Base-by-base conservation (phyloP, 2,888 invertebrate genomes). In the Plemyria rubiginata region DNA sequence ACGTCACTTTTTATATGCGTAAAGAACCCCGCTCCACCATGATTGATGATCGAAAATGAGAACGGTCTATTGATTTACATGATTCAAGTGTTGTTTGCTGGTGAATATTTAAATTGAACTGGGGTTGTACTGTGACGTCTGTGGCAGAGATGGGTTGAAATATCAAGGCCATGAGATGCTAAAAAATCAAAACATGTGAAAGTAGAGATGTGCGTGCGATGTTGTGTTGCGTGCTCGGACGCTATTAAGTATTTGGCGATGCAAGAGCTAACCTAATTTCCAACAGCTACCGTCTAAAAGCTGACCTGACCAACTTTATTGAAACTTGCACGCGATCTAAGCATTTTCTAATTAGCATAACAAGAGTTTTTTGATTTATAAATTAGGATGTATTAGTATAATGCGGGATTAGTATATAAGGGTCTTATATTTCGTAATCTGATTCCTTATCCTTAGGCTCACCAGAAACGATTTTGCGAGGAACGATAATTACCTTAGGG, bases 241-340 rank as follows among this genome's bases (percentile, higher is more conserved):
- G 67, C 60, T 67, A 76, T 73, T 38, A 38, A 38, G 75, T 78
- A 78, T 74, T 85, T 78, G 75, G 80, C 76, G 74, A 75, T 69
- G 68, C 45, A 60, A 56, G 46, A 63, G 65, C 60, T 79, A 77
- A 76, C 80, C 84, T 83, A 81, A 86, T 85, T 84, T 78, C 79
- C 76, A 80, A 80, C 75, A 66, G 88, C 91, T 89, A 86, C 90
- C 79, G 90, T 85, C 88, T 89, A 87, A 84, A 79, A 83, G 82
- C 81, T 80, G 82, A 80, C 76, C 58, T 46, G 74, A 72, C 58
- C 60, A 69, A 53, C 71, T 74, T 79, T 76, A 84, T 87, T 81
- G 79, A 73, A 70, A 72, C 70, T 67, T 54, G 71, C 87, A 89
- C 86, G 88, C 87, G 73, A 85, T 73, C 54, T 46, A 49, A 65